phyloP scores from a whole-genome alignment of 37 sponge, comb jelly and placozoan species.

The Cliona cf. orientalis region DNA sequence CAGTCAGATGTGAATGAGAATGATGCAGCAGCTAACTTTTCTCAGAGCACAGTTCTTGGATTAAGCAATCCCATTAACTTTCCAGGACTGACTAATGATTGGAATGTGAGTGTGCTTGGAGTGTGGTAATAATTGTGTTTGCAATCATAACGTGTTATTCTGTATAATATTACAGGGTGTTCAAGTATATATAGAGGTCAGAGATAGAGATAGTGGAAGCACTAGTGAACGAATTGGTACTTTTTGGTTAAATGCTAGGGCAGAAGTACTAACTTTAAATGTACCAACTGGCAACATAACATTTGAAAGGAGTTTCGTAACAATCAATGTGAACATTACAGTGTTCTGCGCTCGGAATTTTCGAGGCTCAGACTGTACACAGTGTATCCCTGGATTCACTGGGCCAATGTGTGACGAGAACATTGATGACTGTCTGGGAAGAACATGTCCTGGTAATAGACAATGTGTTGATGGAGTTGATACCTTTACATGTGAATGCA shows the following conservation, averaged over 20 bases:
- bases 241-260: too few species aligned
- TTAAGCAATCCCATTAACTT: neutral
- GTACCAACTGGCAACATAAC: neutral
- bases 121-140: neutral
- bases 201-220: neutral
- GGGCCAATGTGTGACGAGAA: neutral
- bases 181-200: neutral
- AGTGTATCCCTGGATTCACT: neutral
- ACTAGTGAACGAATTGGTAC: neutral
- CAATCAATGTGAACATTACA: constrained; percentile 10
- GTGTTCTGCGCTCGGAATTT: constrained; percentile 26
- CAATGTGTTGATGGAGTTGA: neutral
- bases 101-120: neutral
- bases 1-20: neutral
- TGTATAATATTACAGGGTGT: neutral
- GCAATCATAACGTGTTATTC: neutral
- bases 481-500: neutral
- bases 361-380: constrained; percentile 26
- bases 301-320: neutral
- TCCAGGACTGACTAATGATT: neutral
- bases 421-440: constrained; percentile 1
- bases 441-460: neutral
- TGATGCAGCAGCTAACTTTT: neutral
- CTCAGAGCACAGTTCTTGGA: neutral
- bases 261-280: neutral